Conservation (phyloP, 1,140 invertebrate species). For the Procambarus clarkii region DNA sequence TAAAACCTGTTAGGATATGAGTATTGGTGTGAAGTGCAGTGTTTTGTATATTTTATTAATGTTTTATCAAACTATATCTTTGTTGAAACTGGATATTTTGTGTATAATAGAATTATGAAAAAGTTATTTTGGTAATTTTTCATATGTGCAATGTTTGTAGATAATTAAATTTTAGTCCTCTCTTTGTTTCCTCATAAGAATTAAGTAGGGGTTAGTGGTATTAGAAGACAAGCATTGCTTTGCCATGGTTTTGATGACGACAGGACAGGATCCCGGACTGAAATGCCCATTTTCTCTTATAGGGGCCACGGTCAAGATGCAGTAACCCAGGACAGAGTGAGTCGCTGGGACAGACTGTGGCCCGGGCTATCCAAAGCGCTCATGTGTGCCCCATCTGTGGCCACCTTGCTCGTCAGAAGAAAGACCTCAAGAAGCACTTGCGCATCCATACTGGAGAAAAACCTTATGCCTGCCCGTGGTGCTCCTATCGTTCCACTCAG, state of each 20-base stretch:
- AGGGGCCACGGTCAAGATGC: conserved; percentile 60
- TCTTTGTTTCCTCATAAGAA: not conserved
- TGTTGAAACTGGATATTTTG: not conserved
- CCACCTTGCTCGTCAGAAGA: conserved; percentile 63
- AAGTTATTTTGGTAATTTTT: not conserved
- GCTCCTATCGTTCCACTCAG: conserved; percentile 81
- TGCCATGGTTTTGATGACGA: not conserved
- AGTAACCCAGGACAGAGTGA: conserved; percentile 54
- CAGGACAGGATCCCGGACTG: conserved; percentile 48
- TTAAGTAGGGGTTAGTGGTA: conserved; percentile 1
- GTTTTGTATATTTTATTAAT: too few species aligned
- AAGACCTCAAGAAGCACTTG: conserved; percentile 97
- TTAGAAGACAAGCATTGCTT: conserved; percentile 16
- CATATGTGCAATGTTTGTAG: not conserved
- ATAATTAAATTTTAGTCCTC: not conserved
- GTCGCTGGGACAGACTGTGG: conserved; percentile 57
- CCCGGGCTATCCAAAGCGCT: conserved; percentile 55
- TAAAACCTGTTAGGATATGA: too few species aligned
- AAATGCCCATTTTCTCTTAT: conserved; percentile 69
- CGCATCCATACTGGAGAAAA: conserved; percentile 98
- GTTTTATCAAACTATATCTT: not conserved
- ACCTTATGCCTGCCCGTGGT: conserved; percentile 92
- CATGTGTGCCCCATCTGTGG: conserved; percentile 65
- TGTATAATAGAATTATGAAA: not conserved
- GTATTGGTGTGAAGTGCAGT: too few species aligned